phyloP scores from a whole-genome alignment of 2,797 vertebrate species.

The Rhinogobio ventralis region DNA sequence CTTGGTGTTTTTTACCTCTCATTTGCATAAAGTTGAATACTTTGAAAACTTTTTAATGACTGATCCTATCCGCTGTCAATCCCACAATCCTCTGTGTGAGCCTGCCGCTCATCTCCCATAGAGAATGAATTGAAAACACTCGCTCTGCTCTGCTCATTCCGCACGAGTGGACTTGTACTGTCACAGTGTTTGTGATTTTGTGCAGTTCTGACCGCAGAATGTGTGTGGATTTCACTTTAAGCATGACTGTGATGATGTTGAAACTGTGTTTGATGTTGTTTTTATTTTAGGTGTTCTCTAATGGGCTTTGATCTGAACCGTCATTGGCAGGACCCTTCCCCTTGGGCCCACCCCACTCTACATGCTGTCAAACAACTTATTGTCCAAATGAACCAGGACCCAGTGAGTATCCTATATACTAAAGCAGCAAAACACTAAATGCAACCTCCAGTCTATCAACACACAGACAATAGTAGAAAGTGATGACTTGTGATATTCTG shows the following conservation, averaged over 20 bases:
- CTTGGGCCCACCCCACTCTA: constrained; percentile 95
- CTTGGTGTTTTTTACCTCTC: background rate
- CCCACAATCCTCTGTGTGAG: background rate
- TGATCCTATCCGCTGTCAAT: background rate
- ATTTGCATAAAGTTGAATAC: background rate
- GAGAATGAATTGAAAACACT: constrained; percentile 2
- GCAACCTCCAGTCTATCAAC: background rate
- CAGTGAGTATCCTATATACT: constrained; percentile 78
- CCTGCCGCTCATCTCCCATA: background rate
- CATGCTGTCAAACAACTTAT: constrained; percentile 96
- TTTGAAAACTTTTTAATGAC: background rate
- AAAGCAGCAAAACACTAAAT: background rate
- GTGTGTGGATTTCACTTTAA: background rate
- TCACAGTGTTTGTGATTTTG: background rate
- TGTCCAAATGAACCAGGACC: constrained; percentile 92
- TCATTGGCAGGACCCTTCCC: constrained; percentile 96
- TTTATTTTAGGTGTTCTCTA: constrained; percentile 86
- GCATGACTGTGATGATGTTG: constrained; percentile 13
- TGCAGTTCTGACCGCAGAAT: constrained; percentile 13
- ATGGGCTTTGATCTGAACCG: constrained; percentile 98
- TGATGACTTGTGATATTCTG: background rate
- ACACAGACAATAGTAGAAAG: background rate
- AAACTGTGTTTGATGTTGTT: too few species aligned
- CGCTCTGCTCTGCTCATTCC: background rate
- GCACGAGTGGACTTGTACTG: background rate